phyloP scores from a whole-genome alignment of 2,113 vertebrate species.

The Eonycteris spelaea region DNA sequence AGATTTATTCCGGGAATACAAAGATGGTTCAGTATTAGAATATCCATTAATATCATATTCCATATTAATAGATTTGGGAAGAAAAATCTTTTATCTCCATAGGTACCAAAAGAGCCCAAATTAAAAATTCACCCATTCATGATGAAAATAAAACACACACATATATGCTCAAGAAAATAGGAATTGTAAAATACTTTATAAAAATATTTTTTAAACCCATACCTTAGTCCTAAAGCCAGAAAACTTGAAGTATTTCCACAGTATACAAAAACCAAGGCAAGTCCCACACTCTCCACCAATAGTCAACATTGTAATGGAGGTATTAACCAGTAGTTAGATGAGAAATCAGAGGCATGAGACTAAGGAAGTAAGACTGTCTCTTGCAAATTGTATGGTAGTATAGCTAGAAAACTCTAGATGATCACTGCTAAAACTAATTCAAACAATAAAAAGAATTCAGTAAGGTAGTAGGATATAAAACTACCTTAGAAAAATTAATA shows the following conservation, averaged over 20 bases:
- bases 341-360: neutral
- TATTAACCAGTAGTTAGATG: neutral
- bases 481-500: neutral
- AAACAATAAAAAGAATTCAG: neutral
- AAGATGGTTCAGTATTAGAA: neutral
- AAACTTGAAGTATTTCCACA: neutral
- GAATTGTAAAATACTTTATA: neutral
- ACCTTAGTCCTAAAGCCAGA: neutral
- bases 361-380: neutral
- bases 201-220: neutral
- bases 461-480: neutral
- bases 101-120: neutral
- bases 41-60: neutral
- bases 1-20: neutral
- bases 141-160: neutral
- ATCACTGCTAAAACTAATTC: neutral
- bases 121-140: neutral
- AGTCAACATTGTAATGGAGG: neutral
- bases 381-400: neutral
- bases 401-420: neutral
- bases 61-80: neutral
- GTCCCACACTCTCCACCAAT: neutral
- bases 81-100: neutral
- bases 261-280: neutral
- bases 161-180: neutral